These are phyloP conservation scores for Cenopis cana DNA, from an alignment of 2,888 invertebrate species.

Conservation along the genomic window DNA sequence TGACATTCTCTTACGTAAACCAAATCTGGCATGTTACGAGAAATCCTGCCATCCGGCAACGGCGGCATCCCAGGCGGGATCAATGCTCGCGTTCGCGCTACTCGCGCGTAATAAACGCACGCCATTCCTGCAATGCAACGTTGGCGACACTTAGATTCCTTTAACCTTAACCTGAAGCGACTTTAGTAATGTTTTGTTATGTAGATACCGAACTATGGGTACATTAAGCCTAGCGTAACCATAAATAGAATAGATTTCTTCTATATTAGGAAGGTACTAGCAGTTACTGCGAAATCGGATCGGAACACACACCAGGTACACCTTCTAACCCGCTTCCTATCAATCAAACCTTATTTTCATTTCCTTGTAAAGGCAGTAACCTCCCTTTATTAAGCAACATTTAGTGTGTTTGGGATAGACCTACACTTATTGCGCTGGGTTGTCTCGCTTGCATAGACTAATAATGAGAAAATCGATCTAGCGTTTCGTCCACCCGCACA, in stretches of 20 bases:
- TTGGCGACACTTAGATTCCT: constrained; percentile 10
- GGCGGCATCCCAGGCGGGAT: constrained; percentile 15
- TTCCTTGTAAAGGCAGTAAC: background rate
- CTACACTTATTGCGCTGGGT: too few species aligned
- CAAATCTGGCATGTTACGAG: background rate
- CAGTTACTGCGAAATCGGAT: too few species aligned
- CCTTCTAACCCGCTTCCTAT: too few species aligned
- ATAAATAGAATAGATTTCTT: too few species aligned
- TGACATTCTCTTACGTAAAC: background rate
- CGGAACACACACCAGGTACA: too few species aligned
- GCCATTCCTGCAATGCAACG: constrained; percentile 1
- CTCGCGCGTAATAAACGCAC: constrained; percentile 19
- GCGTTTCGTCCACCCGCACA: too few species aligned
- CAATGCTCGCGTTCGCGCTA: constrained; percentile 29
- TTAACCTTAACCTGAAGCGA: background rate
- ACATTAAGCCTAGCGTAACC: background rate
- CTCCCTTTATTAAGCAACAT: too few species aligned
- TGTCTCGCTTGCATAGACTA: too few species aligned
- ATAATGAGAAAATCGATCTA: too few species aligned
- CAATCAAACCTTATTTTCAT: too few species aligned
- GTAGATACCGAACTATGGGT: background rate
- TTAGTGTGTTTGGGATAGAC: too few species aligned
- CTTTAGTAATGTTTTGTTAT: background rate
- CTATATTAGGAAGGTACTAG: too few species aligned
- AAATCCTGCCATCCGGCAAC: background rate